Evolutionary conservation across 2,797 vertebrate genomes (phyloP).

Genomic region (Mus spretus): DNA sequence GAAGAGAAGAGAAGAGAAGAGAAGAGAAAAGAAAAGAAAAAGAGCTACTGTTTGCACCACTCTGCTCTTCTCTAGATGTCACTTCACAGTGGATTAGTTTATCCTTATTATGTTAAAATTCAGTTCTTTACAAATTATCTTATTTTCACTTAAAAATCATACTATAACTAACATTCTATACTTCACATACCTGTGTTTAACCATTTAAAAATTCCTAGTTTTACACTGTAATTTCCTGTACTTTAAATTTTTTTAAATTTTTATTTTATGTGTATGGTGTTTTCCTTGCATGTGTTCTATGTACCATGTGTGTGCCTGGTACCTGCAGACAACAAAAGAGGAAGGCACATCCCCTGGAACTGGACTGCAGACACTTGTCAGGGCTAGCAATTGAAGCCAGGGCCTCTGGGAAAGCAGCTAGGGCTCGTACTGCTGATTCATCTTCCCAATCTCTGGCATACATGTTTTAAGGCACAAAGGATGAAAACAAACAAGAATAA

Average conservation of each 20-base stretch:
- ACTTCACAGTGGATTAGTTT: slow-evolving; percentile 20
- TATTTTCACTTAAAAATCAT: slow-evolving; percentile 52
- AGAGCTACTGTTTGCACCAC: background rate
- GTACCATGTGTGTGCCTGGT: background rate
- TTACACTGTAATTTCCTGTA: slow-evolving; percentile 8
- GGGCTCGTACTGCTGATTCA: background rate
- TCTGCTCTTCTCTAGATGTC: background rate
- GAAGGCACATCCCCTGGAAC: background rate
- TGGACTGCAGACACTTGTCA: background rate
- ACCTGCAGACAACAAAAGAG: background rate
- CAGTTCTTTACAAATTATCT: slow-evolving; percentile 56
- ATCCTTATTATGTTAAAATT: slow-evolving; percentile 53
- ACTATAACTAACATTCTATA: slow-evolving; percentile 22
- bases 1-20: background rate
- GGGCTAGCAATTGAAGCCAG: background rate
- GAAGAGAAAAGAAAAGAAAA: background rate
- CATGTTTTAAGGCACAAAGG: background rate
- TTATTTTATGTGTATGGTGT: background rate
- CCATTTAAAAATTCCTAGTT: slow-evolving; percentile 14
- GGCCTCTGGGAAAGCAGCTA: background rate
- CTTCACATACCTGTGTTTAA: slow-evolving; percentile 21
- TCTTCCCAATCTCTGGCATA: background rate
- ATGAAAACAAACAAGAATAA: slow-evolving; percentile 2
- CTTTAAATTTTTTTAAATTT: background rate
- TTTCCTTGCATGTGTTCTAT: background rate